Evolutionary conservation across 2,113 vertebrate genomes (phyloP), one percentile per base, ranked within the genome.

Genomic region (Greenwoodochromis staneri): DNA sequence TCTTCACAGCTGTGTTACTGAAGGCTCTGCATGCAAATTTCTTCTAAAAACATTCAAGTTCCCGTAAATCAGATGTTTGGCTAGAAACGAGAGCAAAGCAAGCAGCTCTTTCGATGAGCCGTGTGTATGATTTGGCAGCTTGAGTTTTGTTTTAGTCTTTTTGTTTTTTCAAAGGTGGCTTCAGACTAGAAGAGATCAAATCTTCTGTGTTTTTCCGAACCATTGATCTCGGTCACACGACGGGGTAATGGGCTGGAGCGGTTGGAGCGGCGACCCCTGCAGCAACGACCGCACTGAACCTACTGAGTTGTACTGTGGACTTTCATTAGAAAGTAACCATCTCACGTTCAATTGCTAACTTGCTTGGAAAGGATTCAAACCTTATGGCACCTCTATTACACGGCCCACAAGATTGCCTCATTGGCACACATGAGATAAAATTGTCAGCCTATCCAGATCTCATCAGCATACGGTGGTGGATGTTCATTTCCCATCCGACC

Each of bases 171-270:
- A 0, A 49, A 55, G 47, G 63, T 81, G 3, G 3, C 29, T 82
- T 42, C 85, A 80, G 54, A 88, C 57, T 71, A 87, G 82, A 88
- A 49, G 21, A 83, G 24, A 57, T 86, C 51, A 14, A 78, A 69
- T 89, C 51, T 66, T 76, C n/a, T 11, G 13, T 73, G n/a, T 47
- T 21, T 36, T 87, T 87, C 55, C 54, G 49, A 80, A 88, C 53
- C 49, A 61, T 40, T 59, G 84, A 93, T 88, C 85, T 86, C 91
- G 21, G 91, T 88, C 86, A 92, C 87, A 93, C 61, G 85, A 42
- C 10, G 66, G 80, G 89, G 86, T 89, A 92, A 73, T 49, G 87
- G 73, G 86, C 88, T 38, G 87, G 84, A 82, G 54, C 71, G 2
- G 81, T n/a, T 36, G 31, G 59, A 66, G 63, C n/a, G 7, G 11